Percentiles rank a stretch among this genome's conserved stretches.
These are phyloP conservation scores for Centrocercus urophasianus DNA, from an alignment of 2,113 vertebrate genomes.

Conservation along the genomic window DNA sequence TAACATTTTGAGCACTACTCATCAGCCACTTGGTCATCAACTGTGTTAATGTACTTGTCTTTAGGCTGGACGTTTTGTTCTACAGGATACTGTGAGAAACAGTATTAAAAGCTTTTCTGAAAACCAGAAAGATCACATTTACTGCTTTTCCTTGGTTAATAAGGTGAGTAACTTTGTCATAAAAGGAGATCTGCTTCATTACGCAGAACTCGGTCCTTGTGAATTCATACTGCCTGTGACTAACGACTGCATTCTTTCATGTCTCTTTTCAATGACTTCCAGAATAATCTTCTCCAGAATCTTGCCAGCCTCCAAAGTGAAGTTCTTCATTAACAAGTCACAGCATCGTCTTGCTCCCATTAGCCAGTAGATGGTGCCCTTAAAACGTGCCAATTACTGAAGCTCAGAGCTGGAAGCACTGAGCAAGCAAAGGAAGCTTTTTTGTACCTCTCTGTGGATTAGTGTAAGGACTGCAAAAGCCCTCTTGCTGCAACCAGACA, in stretches of 20 bases:
- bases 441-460: neutral
- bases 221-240: neutral
- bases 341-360: neutral
- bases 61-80: neutral
- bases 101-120: neutral
- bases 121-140: neutral
- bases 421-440: neutral
- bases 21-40: neutral
- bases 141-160: neutral
- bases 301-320: neutral
- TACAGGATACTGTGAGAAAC: neutral
- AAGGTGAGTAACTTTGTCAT: neutral
- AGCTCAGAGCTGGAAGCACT: neutral
- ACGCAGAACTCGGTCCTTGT: neutral
- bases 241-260: neutral
- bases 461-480: neutral
- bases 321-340: neutral
- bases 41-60: neutral
- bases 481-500: neutral
- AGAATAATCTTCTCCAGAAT: neutral
- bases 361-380: conserved; percentile 25
- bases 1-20: neutral
- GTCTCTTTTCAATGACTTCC: neutral
- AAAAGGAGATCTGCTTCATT: neutral
- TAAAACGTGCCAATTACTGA: neutral